Evolutionary conservation across 2,888 invertebrate species (phyloP), one percentile per base, ranked within the genome.

Genomic region (Trissolcus brochymenae): DNA sequence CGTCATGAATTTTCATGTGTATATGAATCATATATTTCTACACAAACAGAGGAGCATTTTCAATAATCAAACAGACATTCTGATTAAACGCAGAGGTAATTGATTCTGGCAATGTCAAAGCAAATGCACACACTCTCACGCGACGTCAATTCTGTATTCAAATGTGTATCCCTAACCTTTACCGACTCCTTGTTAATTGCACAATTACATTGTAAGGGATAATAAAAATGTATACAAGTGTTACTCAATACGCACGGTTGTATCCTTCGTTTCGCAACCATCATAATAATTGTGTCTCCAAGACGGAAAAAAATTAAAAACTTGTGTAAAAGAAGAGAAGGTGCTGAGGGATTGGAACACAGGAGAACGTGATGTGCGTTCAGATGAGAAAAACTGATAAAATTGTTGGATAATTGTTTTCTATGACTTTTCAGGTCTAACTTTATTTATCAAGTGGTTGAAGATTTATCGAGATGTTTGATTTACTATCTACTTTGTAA

Each of bases 141-240:
- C 49, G 40, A 25, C 19, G 19, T 40, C 19, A 35, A 51, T 21
- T 57, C 41, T 16, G 13, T n/a, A 55, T 76, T 70, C 61, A 65
- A 65, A 76, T 68, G 68, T 43, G 51, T 68, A 71, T 57, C 57
- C 54, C 71, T 76, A 76, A 72, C 72, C 72, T 76, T 67, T 72
- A 72, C 46, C 67, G 53, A 57, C 59, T 62, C 61, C 53, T 50
- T 70, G 59, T 75, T 70, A 75, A 75, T 75, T 70, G 75, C 75
- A 70, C 75, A 75, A 75, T 75, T 75, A 75, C 68, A 70, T 68
- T 65, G 68, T 70, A 35, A 54, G 25, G 54, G 59, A 75, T 76
- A 51, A 55, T 59, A 71, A 76, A 66, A 57, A 71, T 35, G 35
- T 35, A 65, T 17, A n/a, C 65, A 46, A 35, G 59, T 43, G 57